Conservation (phyloP, 2,113 vertebrate genomes). For the Marmota monax region DNA sequence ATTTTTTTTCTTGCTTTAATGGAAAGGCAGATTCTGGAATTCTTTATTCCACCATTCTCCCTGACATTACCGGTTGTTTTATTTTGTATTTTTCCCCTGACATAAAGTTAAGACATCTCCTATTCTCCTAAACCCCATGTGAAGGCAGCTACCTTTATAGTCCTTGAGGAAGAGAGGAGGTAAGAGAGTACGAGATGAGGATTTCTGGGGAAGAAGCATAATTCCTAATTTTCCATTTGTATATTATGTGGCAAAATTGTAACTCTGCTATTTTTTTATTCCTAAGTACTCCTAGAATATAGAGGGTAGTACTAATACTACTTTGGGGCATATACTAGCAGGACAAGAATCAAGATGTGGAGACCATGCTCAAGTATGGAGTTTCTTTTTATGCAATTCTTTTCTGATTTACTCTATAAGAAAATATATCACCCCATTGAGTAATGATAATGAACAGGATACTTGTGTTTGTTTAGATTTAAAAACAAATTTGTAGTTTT, state of each 20-base stretch:
- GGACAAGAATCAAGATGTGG: neutral
- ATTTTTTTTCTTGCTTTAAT: neutral
- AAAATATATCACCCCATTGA: neutral
- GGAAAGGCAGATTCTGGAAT: neutral
- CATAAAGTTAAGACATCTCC: neutral
- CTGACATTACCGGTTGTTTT: neutral
- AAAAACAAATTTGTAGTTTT: neutral
- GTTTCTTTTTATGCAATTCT: neutral
- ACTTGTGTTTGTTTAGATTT: neutral
- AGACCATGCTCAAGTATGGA: neutral
- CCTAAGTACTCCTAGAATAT: neutral
- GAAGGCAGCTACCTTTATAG: neutral
- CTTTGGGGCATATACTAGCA: neutral
- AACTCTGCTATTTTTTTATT: neutral
- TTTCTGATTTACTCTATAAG: neutral
- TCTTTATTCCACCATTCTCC: neutral
- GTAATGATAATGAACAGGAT: neutral
- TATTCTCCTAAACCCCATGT: neutral
- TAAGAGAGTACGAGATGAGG: neutral
- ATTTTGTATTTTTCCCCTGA: neutral
- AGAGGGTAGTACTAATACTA: neutral
- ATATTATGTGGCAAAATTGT: neutral
- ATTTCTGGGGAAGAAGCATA: neutral
- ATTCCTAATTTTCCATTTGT: neutral
- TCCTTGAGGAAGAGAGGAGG: neutral